Evolutionary conservation across 2,888 invertebrate genomes (phyloP).

Genomic region (Galeruca laticollis): DNA sequence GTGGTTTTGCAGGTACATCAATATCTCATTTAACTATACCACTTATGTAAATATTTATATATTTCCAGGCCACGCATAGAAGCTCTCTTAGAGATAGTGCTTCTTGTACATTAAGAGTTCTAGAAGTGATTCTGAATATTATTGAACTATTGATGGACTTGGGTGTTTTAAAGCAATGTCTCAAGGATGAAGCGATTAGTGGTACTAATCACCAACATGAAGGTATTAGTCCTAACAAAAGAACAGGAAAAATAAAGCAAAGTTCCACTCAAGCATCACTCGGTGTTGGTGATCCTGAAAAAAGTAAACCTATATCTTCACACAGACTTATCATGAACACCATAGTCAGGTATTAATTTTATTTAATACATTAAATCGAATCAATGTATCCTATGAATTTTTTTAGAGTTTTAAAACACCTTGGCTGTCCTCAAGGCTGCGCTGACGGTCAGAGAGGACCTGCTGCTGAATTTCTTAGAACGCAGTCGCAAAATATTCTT

Average conservation of each 20-base stretch:
- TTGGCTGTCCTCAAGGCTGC: constrained; percentile 97
- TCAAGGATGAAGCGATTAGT: constrained; percentile 68
- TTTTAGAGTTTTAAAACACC: constrained; percentile 82
- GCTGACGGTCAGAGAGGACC: constrained; percentile 86
- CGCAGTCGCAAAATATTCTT: constrained; percentile 86
- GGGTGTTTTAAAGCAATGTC: constrained; percentile 78
- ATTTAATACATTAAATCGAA: constrained; percentile 7
- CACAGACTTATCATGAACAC: constrained; percentile 83
- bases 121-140: constrained; percentile 93
- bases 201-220: constrained; percentile 50
- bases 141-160: constrained; percentile 93
- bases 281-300: constrained; percentile 67
- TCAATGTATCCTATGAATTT: constrained; percentile 27
- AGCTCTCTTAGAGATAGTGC: constrained; percentile 87
- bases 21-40: not conserved
- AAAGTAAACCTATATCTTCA: constrained; percentile 69
- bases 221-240: constrained; percentile 54
- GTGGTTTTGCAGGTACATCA: constrained; percentile 81
- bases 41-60: not conserved
- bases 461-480: constrained; percentile 90
- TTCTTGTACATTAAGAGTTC: constrained; percentile 87
- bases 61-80: constrained; percentile 82
- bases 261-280: constrained; percentile 52
- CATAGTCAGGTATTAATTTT: constrained; percentile 68
- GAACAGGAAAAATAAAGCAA: constrained; percentile 50